Base-by-base conservation (phyloP, 2,113 vertebrate genomes). In the human region DNA sequence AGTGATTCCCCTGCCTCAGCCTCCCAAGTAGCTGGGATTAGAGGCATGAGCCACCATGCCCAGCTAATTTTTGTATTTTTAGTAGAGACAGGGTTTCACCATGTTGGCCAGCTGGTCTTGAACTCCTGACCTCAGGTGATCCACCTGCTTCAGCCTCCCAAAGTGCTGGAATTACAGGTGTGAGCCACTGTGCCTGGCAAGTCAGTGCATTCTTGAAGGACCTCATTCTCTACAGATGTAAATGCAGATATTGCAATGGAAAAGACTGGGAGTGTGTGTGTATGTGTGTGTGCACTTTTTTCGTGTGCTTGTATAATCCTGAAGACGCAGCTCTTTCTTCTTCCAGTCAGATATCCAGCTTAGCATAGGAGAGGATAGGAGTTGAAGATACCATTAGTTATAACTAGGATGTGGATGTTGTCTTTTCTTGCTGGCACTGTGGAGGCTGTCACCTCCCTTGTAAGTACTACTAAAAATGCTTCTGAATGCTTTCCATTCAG, bases 391-490 rank as follows among this genome's bases (percentile, higher is more conserved):
- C 11, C 61, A 0, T 35, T 72, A 11, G 0, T 59, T 10, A 40
- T 52, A 43, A n/a, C 5, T 61, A n/a, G 12, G 18, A 35, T 11
- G 6, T 4, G n/a, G 35, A 61, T 30, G 4, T 6, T 59, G 59
- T 0, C 2, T 32, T 35, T 83, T 8, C 5, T 25, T 25, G 30
- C 55, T 20, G 16, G 13, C 18, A 22, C 9, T 17, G 0, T 13
- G 17, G 35, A 52, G 10, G 73, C 22, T 14, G 11, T 17, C 64
- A 27, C 1, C 12, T 13, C 2, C 1, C 5, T 12, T 13, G 0
- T 1, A 35, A 82, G 5, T 8, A 16, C 48, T 10, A 17, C 45
- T 38, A 4, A 57, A 64, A 89, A 32, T 13, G n/a, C 32, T 70
- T 27, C 17, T 22, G n/a, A 85, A 27, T 52, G n/a, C 13, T 48